A percentile compares a stretch with the other conserved stretches of the same genome.
These are phyloP conservation scores for Chaetodon auriga DNA, from an alignment of 2,113 vertebrate species.

Conservation along the genomic window DNA sequence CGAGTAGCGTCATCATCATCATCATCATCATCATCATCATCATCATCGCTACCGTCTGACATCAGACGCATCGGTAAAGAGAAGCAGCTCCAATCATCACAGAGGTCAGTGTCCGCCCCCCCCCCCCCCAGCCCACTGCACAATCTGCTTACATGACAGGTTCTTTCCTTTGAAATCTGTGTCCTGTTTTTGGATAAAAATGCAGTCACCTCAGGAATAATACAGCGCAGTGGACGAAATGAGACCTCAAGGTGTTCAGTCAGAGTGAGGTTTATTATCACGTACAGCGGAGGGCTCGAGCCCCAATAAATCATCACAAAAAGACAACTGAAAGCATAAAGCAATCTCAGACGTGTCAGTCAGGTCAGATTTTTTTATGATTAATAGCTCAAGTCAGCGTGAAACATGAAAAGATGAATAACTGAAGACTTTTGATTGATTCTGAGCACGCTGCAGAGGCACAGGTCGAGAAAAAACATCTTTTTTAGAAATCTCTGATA, in stretches of 20 bases:
- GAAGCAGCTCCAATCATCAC: too few relatives aligned
- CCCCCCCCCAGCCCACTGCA: too few relatives aligned
- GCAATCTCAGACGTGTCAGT: not conserved
- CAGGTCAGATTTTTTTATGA: not conserved
- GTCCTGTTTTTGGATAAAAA: too few relatives aligned
- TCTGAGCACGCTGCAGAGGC: not conserved
- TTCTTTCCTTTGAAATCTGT: not conserved
- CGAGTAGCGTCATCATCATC: too few relatives aligned
- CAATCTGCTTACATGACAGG: too few relatives aligned
- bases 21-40: too few relatives aligned
- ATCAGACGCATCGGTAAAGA: too few relatives aligned
- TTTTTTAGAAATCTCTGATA: not conserved
- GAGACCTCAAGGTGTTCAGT: not conserved
- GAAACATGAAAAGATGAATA: conserved; percentile 5
- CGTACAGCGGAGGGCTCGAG: not conserved
- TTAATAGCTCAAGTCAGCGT: not conserved
- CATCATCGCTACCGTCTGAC: too few relatives aligned
- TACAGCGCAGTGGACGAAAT: not conserved
- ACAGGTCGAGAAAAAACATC: not conserved
- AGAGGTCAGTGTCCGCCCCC: too few relatives aligned
- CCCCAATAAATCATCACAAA: conserved; percentile 13
- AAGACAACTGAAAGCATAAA: not conserved
- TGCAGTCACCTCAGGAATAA: not conserved
- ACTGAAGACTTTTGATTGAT: not conserved
- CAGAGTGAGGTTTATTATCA: conserved; percentile 32